A percentile compares a stretch with the other conserved stretches of the same genome.
Conservation (phyloP, 2,888 invertebrate species). For the Polyommatus iphigenia region DNA sequence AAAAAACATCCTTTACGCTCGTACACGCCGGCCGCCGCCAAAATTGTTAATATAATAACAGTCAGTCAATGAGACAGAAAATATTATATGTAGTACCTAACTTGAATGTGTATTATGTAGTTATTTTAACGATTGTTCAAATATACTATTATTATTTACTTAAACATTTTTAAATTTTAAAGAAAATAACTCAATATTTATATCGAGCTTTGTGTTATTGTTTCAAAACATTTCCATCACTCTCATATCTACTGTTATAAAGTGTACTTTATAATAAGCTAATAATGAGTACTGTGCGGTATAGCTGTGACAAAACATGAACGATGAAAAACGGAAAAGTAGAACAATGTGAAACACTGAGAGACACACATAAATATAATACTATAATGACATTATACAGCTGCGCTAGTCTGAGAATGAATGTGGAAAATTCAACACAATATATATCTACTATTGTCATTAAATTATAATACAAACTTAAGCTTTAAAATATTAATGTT, state of each 20-base stretch:
- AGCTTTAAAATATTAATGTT: background rate
- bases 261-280: conserved; percentile 15
- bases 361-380: background rate
- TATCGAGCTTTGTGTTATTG: background rate
- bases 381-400: background rate
- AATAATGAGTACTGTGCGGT: background rate
- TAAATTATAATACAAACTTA: background rate
- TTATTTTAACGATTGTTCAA: too few relatives aligned
- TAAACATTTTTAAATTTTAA: background rate
- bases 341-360: conserved; percentile 5
- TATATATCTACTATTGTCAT: background rate
- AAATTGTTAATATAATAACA: too few relatives aligned
- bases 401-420: background rate
- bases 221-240: conserved; percentile 1
- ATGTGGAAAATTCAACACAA: background rate
- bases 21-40: too few relatives aligned
- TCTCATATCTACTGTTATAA: background rate
- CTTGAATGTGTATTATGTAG: too few relatives aligned
- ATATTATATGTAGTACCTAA: too few relatives aligned
- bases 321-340: conserved; percentile 19
- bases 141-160: background rate
- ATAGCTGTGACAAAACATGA: conserved; percentile 18
- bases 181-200: background rate
- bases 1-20: too few relatives aligned
- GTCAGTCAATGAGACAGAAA: too few relatives aligned